Evolutionary conservation across 1,140 invertebrate species (phyloP), one percentile per base, ranked within the genome.

Genomic region (Ips typographus): DNA sequence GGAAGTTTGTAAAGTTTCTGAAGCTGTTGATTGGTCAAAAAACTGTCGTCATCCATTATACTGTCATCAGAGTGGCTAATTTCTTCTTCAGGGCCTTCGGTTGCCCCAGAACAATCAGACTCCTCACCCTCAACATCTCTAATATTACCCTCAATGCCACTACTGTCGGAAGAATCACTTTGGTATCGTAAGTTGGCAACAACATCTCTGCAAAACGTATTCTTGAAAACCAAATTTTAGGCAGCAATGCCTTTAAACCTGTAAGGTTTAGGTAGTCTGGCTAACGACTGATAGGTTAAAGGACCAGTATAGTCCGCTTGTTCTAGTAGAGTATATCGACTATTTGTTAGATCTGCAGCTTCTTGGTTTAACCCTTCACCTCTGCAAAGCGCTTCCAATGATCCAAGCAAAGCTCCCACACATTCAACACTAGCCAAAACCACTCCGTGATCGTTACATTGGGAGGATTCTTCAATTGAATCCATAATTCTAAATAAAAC

Each of bases 221-320:
- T 55, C 36, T 7, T 55, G 36, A 55, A 40, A 41, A 59, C 36
- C 56, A n/a, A 66, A n/a, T 44, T 37, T 59, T 22, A n/a, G n/a
- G 44, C 22, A 4, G 7, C 36, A 65, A 55, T n/a, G 42, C 52
- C 22, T 22, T 22, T 22, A 22, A 72, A 88, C 85, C 88, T 84
- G 73, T 93, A 93, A 3, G 90, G 89, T 74, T 91, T 92, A 38
- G 91, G 91, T 67, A 93, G 80, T 72, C 91, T 84, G 1, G 90
- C 89, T 81, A 93, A 86, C n/a, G 89, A 91, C 74, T 93, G 90
- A 77, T 94, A 94, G 41, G 92, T 94, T 7, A 94, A 76, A 1
- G 92, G 91, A 3, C 92, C 92, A 44, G 87, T 89, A 77, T 94
- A 94, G 81, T 94, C 92, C 39, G 91, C 90, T 74, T 92, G 89